A percentile compares a stretch with the other conserved stretches of the same genome.
These are phyloP conservation scores for Acomys russatus DNA, from an alignment of 2,797 vertebrate species.

Conservation along the genomic window DNA sequence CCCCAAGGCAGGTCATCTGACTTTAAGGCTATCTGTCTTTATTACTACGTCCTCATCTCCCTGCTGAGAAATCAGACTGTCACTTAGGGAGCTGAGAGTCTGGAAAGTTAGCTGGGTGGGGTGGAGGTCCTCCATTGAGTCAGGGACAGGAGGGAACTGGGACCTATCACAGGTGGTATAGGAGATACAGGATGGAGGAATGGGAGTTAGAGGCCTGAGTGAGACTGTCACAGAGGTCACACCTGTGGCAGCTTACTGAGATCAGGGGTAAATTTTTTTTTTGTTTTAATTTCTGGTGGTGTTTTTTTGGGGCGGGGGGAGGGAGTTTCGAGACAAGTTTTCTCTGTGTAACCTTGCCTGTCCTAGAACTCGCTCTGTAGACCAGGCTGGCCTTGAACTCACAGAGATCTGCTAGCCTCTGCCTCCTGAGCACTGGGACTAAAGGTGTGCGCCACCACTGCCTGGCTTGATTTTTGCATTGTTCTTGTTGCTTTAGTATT, in stretches of 20 bases:
- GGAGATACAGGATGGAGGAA: background rate
- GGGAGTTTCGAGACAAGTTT: background rate
- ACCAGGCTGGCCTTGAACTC: background rate
- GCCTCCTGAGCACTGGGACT: background rate
- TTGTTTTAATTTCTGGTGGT: background rate
- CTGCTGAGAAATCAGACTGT: constrained; percentile 7
- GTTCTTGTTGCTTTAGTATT: background rate
- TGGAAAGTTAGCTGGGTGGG: background rate
- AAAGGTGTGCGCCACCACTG: background rate
- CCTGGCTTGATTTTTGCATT: background rate
- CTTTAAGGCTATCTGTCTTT: background rate
- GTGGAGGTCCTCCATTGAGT: background rate
- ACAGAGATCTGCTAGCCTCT: background rate
- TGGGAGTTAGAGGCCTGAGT: background rate
- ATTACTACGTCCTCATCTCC: background rate
- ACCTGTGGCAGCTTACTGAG: no score
- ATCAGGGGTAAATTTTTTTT: background rate
- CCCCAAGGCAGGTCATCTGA: background rate
- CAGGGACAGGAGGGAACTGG: background rate
- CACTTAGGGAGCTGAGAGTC: background rate
- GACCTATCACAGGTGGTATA: background rate
- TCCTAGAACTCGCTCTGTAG: background rate
- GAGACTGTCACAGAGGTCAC: background rate
- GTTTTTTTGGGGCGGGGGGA: no score
- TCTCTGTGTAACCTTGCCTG: background rate